Conservation (phyloP, 2,113 vertebrate genomes). For the Psittacara wagleri region DNA sequence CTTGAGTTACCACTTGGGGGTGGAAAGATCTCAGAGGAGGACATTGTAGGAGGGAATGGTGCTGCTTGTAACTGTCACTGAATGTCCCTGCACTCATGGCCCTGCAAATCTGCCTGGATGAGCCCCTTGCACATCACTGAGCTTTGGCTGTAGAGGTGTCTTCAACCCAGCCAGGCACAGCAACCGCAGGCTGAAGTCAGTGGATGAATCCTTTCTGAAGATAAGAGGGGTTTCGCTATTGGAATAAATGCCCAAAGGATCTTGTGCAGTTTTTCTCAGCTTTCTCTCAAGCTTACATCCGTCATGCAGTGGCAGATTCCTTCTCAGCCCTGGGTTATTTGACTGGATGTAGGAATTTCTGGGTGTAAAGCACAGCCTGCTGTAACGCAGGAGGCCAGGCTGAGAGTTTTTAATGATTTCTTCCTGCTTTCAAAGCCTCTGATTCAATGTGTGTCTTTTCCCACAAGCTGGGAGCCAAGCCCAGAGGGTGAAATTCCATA, state of each 20-base stretch:
- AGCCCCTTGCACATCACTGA: not conserved
- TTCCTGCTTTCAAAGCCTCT: not conserved
- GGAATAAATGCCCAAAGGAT: not conserved
- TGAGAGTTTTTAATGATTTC: not conserved
- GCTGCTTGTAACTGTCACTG: not conserved
- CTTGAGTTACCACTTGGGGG: not conserved
- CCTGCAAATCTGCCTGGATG: not conserved
- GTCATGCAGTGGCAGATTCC: not conserved
- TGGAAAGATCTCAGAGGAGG: not conserved
- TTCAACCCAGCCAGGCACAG: not conserved
- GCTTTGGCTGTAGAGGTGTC: not conserved
- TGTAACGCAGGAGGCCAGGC: not conserved
- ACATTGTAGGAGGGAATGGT: fast-evolving
- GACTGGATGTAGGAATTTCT: not conserved
- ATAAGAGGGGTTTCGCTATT: not conserved
- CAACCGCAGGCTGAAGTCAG: not conserved
- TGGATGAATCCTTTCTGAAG: not conserved
- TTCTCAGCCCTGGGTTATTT: not conserved
- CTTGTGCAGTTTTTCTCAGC: not conserved
- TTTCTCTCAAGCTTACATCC: not conserved
- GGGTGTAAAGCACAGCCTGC: not conserved
- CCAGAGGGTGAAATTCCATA: conserved; percentile 36
- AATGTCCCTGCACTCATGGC: fast-evolving
- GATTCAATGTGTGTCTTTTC: not conserved
- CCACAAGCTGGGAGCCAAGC: not conserved